A percentile compares a stretch with the other conserved stretches of the same genome.
Conservation (phyloP, 2,888 invertebrate species). For the Eupeodes luniger region DNA sequence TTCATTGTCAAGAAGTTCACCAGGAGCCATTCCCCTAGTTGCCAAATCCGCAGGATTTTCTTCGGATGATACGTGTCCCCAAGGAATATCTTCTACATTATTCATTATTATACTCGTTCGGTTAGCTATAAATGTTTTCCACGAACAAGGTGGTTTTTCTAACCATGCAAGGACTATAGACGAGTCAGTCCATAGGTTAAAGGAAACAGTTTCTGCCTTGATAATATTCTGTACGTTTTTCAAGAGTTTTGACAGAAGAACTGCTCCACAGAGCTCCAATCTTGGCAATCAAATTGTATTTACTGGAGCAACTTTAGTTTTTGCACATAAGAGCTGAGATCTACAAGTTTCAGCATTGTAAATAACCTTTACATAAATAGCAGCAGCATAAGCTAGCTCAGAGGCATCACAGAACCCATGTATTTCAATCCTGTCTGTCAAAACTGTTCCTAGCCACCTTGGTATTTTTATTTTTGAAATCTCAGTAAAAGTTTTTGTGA, state of each 20-base stretch:
- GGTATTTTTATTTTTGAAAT: conserved; percentile 61
- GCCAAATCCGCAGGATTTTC: conserved; percentile 64
- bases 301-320: conserved; percentile 69
- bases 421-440: conserved; percentile 9
- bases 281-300: conserved; percentile 57
- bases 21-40: conserved; percentile 44
- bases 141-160: conserved; percentile 15
- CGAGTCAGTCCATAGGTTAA: conserved; percentile 44
- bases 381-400: conserved; percentile 26
- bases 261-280: conserved; percentile 63
- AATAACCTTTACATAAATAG: conserved; percentile 10
- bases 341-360: background rate
- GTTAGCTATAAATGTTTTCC: conserved; percentile 65
- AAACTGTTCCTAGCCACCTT: conserved; percentile 39
- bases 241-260: conserved; percentile 59
- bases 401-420: conserved; percentile 47
- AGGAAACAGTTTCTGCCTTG: background rate
- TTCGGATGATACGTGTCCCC: conserved; percentile 48
- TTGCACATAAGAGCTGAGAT: conserved; percentile 32
- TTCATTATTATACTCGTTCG: conserved; percentile 38
- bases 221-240: background rate
- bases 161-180: conserved; percentile 40
- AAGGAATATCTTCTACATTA: conserved; percentile 27
- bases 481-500: conserved; percentile 29
- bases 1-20: conserved; percentile 24